Evolutionary conservation across 2,888 invertebrate species (phyloP), one percentile per base, ranked within the genome.

Genomic region (Anticlea derivata): DNA sequence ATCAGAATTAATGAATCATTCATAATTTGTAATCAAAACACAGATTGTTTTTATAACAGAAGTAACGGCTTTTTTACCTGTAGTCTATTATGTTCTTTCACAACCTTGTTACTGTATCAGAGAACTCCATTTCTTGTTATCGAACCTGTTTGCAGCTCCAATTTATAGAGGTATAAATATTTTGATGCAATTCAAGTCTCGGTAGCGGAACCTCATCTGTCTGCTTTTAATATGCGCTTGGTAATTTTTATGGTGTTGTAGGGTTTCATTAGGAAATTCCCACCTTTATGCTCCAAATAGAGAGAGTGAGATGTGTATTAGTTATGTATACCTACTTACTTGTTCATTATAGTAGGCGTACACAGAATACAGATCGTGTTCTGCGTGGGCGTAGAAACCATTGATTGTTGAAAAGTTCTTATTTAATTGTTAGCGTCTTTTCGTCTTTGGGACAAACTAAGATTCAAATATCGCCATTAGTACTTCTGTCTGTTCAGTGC

Each of bases 141-240:
- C 27, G 8, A 48, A 52, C 52, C 43, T 7, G 52, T 52, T 52
- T 51, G 26, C 17, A 13, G 38, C 22, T 47, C 47, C 13, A 44
- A 17, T 52, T 34, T 43, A 23, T 26, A 34, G 29, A 29, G 43
- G 23, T 43, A 33, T 47, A 43, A 43, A 52, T 43, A 50, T 45
- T 50, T 35, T 50, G 45, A 50, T 50, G 30, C 17, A 20, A 37
- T 49, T 35, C 24, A 20, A 8, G 37, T 30, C 47, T 48, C 35
- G 35, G 40, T 46, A 51, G 51, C 40, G 7, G 13, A n/a, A 41
- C 46, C 35, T 20, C 17, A 34, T 27, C n/a, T 39, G 33, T 39
- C 17, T 27, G n/a, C 33, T 23, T 34, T 38, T 47, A 39, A 31
- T 38, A 24, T 4, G 22, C 7, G 37, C 38, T 46, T 46, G 45